Evolutionary conservation across 1,140 invertebrate species (phyloP).

Genomic region (Uloborus diversus): DNA sequence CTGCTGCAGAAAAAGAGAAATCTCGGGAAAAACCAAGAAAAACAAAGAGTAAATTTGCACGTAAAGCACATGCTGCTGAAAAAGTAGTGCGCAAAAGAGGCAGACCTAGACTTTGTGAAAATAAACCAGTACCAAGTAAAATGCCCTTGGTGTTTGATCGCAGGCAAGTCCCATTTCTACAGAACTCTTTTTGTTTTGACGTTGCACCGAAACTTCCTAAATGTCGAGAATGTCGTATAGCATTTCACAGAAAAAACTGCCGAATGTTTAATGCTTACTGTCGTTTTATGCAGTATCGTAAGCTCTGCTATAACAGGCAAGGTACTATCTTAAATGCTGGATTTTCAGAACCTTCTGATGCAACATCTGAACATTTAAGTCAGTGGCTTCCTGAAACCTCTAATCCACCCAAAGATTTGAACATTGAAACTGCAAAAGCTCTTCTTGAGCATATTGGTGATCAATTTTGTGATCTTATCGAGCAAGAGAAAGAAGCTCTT

Average conservation of each 20-base stretch:
- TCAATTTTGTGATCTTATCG: slow-evolving; percentile 93
- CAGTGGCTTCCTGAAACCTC: slow-evolving; percentile 76
- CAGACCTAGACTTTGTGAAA: slow-evolving; percentile 9
- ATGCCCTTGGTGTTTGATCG: slow-evolving; percentile 67
- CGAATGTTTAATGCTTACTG: slow-evolving; percentile 93
- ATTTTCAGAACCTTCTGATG: slow-evolving; percentile 91
- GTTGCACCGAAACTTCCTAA: slow-evolving; percentile 86
- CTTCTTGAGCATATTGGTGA: slow-evolving; percentile 90
- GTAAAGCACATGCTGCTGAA: no score
- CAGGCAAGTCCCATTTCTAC: slow-evolving; percentile 74
- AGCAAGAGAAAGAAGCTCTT: slow-evolving; percentile 88
- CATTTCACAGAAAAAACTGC: slow-evolving; percentile 80
- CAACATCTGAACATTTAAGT: slow-evolving; percentile 85
- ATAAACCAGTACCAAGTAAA: neutral
- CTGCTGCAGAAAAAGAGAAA: no score
- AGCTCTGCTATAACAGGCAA: slow-evolving; percentile 86
- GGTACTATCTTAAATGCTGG: slow-evolving; percentile 88
- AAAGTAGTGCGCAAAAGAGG: slow-evolving; percentile 2
- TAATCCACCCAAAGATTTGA: slow-evolving; percentile 76
- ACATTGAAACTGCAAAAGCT: slow-evolving; percentile 88
- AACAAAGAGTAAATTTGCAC: no score
- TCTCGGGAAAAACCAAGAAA: no score
- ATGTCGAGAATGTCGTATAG: slow-evolving; percentile 90
- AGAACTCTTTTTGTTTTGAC: slow-evolving; percentile 84
- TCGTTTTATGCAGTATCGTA: slow-evolving; percentile 94